Evolutionary conservation across 1,140 invertebrate species (phyloP).

Genomic region (Portunus trituberculatus): DNA sequence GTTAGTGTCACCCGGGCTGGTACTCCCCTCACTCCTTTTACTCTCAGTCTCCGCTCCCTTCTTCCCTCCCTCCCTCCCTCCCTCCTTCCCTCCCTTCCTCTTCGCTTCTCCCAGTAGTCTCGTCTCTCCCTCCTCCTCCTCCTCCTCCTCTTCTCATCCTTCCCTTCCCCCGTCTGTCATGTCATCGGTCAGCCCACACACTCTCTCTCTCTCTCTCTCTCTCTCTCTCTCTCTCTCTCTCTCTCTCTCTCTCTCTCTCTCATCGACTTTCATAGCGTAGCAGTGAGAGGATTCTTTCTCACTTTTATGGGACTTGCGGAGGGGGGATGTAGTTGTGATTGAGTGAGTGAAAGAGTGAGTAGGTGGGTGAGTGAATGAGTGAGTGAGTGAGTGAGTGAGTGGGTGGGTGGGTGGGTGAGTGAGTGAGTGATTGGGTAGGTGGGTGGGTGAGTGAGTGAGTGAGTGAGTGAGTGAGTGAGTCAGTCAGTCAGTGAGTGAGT

Average conservation of each 20-base stretch:
- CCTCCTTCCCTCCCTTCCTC: no score
- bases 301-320: no score
- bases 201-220: conserved; percentile 9
- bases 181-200: not conserved
- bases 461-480: not conserved
- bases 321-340: no score
- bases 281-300: not conserved
- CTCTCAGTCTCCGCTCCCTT: no score
- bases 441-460: not conserved
- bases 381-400: not conserved
- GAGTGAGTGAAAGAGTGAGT: not conserved
- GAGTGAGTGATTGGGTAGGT: conserved; percentile 3
- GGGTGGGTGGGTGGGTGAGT: not conserved
- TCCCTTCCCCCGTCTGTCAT: no score
- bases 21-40: no score
- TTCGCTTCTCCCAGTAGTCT: no score
- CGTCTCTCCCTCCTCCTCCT: no score
- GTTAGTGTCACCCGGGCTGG: no score
- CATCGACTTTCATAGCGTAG: not conserved
- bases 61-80: no score
- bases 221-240: conserved; percentile 32
- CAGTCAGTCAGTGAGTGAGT: not conserved
- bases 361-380: not conserved
- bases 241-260: conserved; percentile 39
- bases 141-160: no score